Percentiles rank a stretch among this genome's conserved stretches.
Evolutionary conservation across 2,113 vertebrate species (phyloP).

Genomic region (Camelus dromedarius): DNA sequence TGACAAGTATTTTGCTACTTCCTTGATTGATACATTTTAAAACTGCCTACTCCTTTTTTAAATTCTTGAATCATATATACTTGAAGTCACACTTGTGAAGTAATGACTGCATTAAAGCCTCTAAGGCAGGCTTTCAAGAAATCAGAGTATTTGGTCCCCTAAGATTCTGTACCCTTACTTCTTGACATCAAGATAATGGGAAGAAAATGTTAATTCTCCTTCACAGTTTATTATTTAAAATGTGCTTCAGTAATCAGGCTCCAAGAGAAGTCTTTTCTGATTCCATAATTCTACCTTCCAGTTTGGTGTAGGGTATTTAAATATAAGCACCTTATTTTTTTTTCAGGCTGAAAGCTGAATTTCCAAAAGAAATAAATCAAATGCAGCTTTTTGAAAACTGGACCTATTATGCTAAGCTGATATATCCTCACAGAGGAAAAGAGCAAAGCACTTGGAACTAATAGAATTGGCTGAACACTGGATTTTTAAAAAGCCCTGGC

Average conservation of each 20-base stretch:
- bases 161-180: conserved; percentile 15
- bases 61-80: background rate
- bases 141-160: background rate
- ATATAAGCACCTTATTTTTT: background rate
- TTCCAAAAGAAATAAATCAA: conserved; percentile 68
- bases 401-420: conserved; percentile 48
- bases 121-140: conserved; percentile 26
- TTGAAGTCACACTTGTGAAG: background rate
- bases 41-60: background rate
- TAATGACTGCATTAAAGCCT: background rate
- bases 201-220: background rate
- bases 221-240: conserved; percentile 58
- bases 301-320: conserved; percentile 19
- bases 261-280: conserved; percentile 30
- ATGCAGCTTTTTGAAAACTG: conserved; percentile 46
- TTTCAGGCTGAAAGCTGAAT: conserved; percentile 41
- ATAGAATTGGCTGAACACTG: conserved; percentile 61
- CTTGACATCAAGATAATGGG: background rate
- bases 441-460: conserved; percentile 64
- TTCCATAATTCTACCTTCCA: conserved; percentile 37
- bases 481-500: conserved; percentile 53
- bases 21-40: background rate
- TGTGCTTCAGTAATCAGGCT: background rate
- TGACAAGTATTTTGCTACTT: conserved; percentile 21
- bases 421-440: conserved; percentile 45